Conservation (phyloP, 2,797 vertebrate genomes). For the Rhynchonycteris naso region DNA sequence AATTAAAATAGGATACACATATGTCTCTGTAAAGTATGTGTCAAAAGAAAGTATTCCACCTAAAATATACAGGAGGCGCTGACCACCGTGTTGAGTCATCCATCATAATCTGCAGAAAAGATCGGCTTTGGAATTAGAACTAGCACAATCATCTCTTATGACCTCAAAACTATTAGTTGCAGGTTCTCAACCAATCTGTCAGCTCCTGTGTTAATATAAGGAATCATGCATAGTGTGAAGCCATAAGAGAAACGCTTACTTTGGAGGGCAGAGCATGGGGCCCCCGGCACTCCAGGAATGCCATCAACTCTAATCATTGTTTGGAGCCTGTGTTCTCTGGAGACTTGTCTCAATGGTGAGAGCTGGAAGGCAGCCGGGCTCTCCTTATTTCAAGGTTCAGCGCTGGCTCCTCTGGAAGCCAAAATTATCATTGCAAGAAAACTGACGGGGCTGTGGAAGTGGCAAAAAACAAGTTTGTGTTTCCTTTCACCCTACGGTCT, state of each 20-base stretch:
- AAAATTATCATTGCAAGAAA: background rate
- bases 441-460: background rate
- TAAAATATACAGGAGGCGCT: conserved; percentile 76
- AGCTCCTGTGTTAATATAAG: background rate
- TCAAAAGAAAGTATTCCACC: conserved; percentile 80
- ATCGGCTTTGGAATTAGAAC: conserved; percentile 79
- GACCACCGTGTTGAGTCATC: conserved; percentile 69
- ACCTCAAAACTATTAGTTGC: conserved; percentile 64
- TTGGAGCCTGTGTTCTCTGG: background rate
- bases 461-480: background rate
- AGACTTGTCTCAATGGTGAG: background rate
- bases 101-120: conserved; percentile 78
- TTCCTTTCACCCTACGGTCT: background rate
- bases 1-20: conserved; percentile 76
- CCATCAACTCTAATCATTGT: background rate
- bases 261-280: background rate
- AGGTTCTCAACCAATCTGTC: conserved; percentile 55
- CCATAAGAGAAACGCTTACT: conserved; percentile 12
- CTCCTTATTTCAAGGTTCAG: background rate
- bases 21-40: conserved; percentile 77
- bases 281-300: background rate
- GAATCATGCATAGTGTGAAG: rapidly evolving
- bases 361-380: background rate
- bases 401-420: background rate
- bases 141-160: conserved; percentile 75